Conservation (phyloP, 1,140 invertebrate genomes). For the Glossosoma conforme region DNA sequence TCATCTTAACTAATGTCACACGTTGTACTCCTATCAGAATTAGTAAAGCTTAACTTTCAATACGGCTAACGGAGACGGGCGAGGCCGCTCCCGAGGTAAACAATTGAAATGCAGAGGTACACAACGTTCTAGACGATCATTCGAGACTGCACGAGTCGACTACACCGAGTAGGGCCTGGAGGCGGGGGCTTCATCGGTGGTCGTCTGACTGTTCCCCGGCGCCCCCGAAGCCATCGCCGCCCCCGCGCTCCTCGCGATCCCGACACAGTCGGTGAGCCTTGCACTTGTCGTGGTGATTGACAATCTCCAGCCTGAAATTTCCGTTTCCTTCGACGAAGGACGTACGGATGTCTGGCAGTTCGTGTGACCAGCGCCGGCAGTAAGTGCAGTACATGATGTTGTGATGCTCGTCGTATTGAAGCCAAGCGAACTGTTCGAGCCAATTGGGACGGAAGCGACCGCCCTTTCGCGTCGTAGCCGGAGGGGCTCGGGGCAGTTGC, state of each 20-base stretch:
- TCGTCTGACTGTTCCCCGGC: neutral
- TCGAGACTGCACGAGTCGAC: too few relatives aligned
- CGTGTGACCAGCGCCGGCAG: conserved; percentile 65
- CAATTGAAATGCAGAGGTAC: neutral
- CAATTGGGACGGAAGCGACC: conserved; percentile 60
- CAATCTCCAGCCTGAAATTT: conserved; percentile 69
- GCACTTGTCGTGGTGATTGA: conserved; percentile 71
- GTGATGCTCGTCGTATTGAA: conserved; percentile 59
- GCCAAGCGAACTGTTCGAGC: conserved; percentile 62
- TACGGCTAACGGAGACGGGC: neutral
- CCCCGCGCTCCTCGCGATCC: conserved; percentile 40
- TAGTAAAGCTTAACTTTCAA: conserved; percentile 10
- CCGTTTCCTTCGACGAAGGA: conserved; percentile 70
- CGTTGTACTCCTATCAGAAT: conserved; percentile 12
- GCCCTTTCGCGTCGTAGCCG: conserved; percentile 47
- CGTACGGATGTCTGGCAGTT: conserved; percentile 63
- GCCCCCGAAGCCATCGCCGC: conserved; percentile 2
- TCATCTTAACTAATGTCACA: neutral
- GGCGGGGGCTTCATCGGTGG: conserved; percentile 3
- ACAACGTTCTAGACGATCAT: too few relatives aligned
- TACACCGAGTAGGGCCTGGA: too few relatives aligned
- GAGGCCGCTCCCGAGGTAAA: conserved; percentile 1
- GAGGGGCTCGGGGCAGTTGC: conserved; percentile 26
- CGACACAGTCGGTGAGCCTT: conserved; percentile 66
- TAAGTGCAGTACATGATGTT: conserved; percentile 70